These are phyloP conservation scores for Siniperca chuatsi DNA, from an alignment of 2,113 vertebrate species.

Conservation along the genomic window DNA sequence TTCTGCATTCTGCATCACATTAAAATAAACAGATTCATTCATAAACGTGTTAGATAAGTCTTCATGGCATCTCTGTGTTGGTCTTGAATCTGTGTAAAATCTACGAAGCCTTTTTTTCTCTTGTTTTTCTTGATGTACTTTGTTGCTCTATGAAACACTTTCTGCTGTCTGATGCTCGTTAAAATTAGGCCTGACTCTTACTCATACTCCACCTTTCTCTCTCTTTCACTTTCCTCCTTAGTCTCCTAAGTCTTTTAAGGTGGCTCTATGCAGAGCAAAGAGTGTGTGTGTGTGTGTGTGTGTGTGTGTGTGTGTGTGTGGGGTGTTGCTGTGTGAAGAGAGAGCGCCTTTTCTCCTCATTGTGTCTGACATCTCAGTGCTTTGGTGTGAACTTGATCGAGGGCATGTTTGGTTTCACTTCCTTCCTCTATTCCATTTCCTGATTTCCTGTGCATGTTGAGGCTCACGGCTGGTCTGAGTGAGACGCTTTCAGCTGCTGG, in stretches of 20 bases:
- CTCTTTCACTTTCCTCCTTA: slow-evolving; percentile 34
- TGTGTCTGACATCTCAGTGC: slow-evolving; percentile 51
- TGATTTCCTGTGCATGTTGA: slow-evolving; percentile 77
- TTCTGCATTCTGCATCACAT: neutral
- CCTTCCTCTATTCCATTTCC: slow-evolving; percentile 85
- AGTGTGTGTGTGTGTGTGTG: neutral
- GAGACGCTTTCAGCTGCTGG: slow-evolving; percentile 32
- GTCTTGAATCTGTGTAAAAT: neutral
- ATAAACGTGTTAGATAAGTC: neutral
- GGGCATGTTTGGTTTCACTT: slow-evolving; percentile 81
- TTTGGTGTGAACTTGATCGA: slow-evolving; percentile 56
- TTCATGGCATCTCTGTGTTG: neutral
- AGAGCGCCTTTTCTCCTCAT: slow-evolving; percentile 31
- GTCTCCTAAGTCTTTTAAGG: slow-evolving; percentile 16
- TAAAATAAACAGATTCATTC: neutral
- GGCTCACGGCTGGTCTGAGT: slow-evolving; percentile 34
- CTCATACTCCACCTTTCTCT: neutral
- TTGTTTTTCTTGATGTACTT: neutral
- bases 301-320: neutral
- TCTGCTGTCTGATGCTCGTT: neutral
- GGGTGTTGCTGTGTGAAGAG: neutral
- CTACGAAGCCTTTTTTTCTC: neutral
- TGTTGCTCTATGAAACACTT: slow-evolving; percentile 9
- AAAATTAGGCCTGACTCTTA: slow-evolving; percentile 33
- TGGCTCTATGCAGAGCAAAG: neutral